These are phyloP conservation scores for Myrmecophaga tridactyla DNA, from an alignment of 2,113 vertebrate species.

Conservation along the genomic window DNA sequence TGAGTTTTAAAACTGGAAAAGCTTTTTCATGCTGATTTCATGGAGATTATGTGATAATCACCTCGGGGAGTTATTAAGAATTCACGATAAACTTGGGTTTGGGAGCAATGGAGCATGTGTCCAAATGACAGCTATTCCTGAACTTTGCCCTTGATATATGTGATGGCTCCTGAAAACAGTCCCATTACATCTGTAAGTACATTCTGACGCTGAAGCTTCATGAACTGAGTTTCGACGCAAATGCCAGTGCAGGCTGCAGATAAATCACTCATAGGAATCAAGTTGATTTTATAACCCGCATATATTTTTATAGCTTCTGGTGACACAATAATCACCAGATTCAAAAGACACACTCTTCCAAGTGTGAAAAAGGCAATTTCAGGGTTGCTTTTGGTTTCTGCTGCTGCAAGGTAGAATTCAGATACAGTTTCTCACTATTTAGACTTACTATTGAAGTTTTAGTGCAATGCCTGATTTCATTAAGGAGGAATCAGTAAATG, in stretches of 20 bases:
- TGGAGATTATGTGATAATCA: conserved; percentile 2
- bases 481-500: not conserved
- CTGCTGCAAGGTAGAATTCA: not conserved
- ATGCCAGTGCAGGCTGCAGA: not conserved
- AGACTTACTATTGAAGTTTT: conserved; percentile 29
- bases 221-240: not conserved
- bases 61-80: conserved; percentile 12
- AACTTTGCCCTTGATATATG: not conserved
- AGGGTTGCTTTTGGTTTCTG: not conserved
- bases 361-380: conserved; percentile 48
- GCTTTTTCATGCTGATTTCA: conserved; percentile 29
- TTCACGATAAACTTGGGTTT: not conserved
- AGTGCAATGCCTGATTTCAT: conserved; percentile 19
- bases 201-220: not conserved
- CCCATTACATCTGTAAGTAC: not conserved
- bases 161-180: not conserved
- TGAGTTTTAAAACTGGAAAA: conserved; percentile 24
- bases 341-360: not conserved
- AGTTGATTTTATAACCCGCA: not conserved
- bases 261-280: not conserved
- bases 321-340: not conserved
- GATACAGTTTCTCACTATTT: conserved; percentile 23
- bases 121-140: not conserved
- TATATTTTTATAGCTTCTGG: not conserved
- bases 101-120: not conserved